A percentile compares a stretch with the other conserved stretches of the same genome.
Conservation (phyloP, 2,797 vertebrate species). For the Falco rusticolus region DNA sequence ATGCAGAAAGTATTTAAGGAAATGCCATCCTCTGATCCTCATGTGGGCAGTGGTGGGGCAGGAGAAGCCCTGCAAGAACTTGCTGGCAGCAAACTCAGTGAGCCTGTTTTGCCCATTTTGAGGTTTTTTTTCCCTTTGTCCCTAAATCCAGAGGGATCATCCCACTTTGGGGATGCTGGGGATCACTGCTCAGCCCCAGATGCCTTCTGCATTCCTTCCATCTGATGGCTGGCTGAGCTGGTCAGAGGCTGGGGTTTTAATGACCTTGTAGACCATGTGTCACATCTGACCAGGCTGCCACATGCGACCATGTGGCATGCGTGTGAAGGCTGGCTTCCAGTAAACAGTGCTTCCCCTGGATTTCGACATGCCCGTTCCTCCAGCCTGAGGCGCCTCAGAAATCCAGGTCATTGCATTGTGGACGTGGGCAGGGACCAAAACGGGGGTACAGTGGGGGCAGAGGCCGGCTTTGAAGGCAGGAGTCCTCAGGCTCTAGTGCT, state of each 20-base stretch:
- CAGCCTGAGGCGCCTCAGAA: neutral
- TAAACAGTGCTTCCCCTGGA: neutral
- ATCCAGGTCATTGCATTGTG: neutral
- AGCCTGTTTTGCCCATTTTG: neutral
- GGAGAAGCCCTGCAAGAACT: neutral
- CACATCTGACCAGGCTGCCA: neutral
- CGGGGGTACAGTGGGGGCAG: accelerated
- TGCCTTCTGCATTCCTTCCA: neutral
- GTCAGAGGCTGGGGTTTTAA: neutral
- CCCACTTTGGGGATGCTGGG: neutral
- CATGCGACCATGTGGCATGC: neutral
- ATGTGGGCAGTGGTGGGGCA: neutral
- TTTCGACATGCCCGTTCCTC: neutral
- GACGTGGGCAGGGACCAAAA: neutral
- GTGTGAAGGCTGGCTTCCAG: neutral
- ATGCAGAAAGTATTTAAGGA: neutral
- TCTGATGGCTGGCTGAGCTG: neutral
- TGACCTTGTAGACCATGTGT: neutral
- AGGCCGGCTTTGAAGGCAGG: neutral
- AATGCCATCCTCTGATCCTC: neutral
- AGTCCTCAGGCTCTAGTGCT: neutral
- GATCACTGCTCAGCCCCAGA: neutral
- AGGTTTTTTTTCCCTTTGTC: neutral
- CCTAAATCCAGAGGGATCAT: neutral
- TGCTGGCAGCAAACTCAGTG: neutral